Conservation (phyloP, 2,113 vertebrate genomes). For the Gobius niger region DNA sequence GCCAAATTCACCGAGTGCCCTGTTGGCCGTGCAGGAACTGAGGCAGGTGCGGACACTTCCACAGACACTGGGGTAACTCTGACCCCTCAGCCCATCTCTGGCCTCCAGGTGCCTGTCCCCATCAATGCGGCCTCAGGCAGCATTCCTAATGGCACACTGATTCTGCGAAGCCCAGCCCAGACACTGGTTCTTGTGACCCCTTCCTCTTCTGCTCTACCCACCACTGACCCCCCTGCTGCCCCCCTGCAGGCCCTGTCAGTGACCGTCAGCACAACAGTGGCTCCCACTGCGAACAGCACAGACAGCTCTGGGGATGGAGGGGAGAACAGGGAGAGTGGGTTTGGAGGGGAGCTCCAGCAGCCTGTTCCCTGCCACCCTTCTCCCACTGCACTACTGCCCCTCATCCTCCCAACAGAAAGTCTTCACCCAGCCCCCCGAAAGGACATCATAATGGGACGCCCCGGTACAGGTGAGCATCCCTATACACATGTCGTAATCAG, state of each 20-base stretch:
- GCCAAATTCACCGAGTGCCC: conserved; percentile 85
- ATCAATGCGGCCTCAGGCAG: conserved; percentile 81
- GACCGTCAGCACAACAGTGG: conserved; percentile 64
- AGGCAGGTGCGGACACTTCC: conserved; percentile 42
- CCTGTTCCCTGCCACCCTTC: conserved; percentile 90
- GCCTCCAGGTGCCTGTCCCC: conserved; percentile 86
- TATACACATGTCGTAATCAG: conserved; percentile 6
- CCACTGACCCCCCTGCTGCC: conserved; percentile 49
- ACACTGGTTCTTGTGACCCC: conserved; percentile 76
- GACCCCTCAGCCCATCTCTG: conserved; percentile 60
- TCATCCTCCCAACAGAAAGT: conserved; percentile 86
- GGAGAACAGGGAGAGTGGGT: conserved; percentile 50
- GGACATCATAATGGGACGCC: conserved; percentile 92
- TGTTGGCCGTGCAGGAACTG: conserved; percentile 58
- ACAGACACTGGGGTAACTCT: conserved; percentile 58
- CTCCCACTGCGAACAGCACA: conserved; percentile 49
- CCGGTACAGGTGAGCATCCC: conserved; percentile 86
- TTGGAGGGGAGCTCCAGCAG: conserved; percentile 77
- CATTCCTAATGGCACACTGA: conserved; percentile 70
- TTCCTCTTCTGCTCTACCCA: conserved; percentile 65
- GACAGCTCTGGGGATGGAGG: conserved; percentile 52
- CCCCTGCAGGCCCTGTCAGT: conserved; percentile 72
- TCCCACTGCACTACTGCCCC: conserved; percentile 87
- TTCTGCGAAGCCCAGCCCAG: conserved; percentile 71
- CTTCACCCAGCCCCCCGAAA: conserved; percentile 87